Evolutionary conservation across 2,888 invertebrate genomes (phyloP), one percentile per base, ranked within the genome.

Genomic region (Tinea trinotella): DNA sequence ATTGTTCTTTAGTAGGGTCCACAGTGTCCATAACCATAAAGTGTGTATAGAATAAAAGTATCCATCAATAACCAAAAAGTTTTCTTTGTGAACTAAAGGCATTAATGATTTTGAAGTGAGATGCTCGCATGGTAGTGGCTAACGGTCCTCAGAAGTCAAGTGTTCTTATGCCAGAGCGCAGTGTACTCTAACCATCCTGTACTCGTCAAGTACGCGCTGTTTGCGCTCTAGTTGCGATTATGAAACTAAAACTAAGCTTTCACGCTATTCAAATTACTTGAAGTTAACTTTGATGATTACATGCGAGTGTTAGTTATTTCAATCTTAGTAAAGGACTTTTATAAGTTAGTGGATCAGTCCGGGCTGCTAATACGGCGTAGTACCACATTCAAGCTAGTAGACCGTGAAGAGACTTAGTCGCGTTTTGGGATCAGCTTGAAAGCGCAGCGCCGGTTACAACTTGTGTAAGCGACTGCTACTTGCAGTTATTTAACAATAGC

Each of bases 211-310:
- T 40, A 24, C 24, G 24, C 50, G 24, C 50, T 50, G 50, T 24
- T 50, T 50, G 50, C 22, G 15, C 24, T 50, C n/a, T 12, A 24
- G 50, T 50, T 22, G n/a, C 12, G 20, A 50, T 30, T 52, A 22
- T 52, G 10, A 52, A 24, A 52, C 52, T 24, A 24, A 52, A 17
- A 30, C 24, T 52, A 17, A 12, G 52, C 24, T 52, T 52, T 52
- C 24, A n/a, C 52, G 3, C 52, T 5, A 52, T 30, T 52, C 34
- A 24, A 52, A 52, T 40, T 40, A 40, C 40, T 40, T 40, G 2
- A n/a, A 40, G 40, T 40, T n/a, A n/a, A 13, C 2, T 40, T 40
- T 15, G 40, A 30, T 2, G n/a, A 7, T 7, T n/a, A 30, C 7
- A 30, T 30, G n/a, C n/a, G 30, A 30, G n/a, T 30, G 7, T 30